Base-by-base conservation (phyloP, 2,113 vertebrate genomes). In the Hydrolagus affinis region DNA sequence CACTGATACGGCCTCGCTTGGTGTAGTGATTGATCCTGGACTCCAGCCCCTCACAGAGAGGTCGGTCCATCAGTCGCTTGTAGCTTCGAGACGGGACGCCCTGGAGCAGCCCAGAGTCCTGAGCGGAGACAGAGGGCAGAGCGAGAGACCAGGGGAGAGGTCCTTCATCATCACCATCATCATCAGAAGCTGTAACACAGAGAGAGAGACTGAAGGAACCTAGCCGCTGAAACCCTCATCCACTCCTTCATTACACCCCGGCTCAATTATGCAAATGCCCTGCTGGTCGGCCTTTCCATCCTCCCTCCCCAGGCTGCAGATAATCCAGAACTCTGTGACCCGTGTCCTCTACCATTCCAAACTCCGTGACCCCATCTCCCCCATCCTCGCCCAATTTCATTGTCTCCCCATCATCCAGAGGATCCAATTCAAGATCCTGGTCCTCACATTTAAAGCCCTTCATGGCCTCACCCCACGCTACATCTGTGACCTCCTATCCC, bases 21-120 rank as follows among this genome's bases (percentile, higher is more conserved):
- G 97, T 93, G 62, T 95, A 97, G 86, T 96, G 96, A 68, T 94
- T 92, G 86, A 98, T 97, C 66, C 96, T 91, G 0, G 95, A 95
- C 89, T 98, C 96, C 88, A 99, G 89, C 74, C 95, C 96, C 90
- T 97, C 93, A 56, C 97, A 97, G 73, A 93, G 91, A 0, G 95
- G 96, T 0, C 97, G 95, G 71, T 96, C 92, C 90, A 98, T 91
- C 72, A 98, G 86, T 0, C 94, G 95, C 8, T 93, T 93, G 88
- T 99, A 98, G 9, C 91, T 95, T 9, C 89, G 95, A n/a, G 93
- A 94, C 86, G 89, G 92, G 86, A 94, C 92, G 2, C 97, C 97
- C 88, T 98, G 96, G 30, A 96, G 85, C 0, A 99, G 94, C 66
- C 91, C 89, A 85, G 94, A 91, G 25, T 88, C 87, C 70, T 93